Conservation (phyloP, 1,140 invertebrate genomes). For the Leucophenga varia region DNA sequence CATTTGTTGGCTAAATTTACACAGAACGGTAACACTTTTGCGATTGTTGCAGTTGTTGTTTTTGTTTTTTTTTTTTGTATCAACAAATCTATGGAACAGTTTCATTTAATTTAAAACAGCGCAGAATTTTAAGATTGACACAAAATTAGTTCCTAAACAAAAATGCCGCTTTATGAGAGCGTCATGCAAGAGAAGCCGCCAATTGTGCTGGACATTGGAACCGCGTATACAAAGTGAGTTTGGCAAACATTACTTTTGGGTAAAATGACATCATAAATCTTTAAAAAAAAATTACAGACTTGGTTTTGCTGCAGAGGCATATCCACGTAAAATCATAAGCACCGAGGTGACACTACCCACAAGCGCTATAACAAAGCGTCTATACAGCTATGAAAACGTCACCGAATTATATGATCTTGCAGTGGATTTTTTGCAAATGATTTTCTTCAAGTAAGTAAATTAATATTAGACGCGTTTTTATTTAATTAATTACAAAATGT, state of each 20-base stretch:
- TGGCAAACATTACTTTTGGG: background rate
- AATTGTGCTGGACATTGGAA: slow-evolving; percentile 88
- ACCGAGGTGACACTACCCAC: slow-evolving; percentile 72
- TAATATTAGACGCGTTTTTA: background rate
- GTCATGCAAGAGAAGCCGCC: slow-evolving; percentile 83
- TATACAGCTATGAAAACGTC: slow-evolving; percentile 72
- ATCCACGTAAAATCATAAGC: slow-evolving; percentile 83
- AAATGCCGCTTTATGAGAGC: slow-evolving; percentile 74
- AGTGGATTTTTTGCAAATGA: slow-evolving; percentile 82
- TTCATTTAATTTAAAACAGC: no score
- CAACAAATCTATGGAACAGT: no score
- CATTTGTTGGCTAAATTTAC: no score
- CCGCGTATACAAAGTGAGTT: slow-evolving; percentile 90
- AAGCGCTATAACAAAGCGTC: slow-evolving; percentile 63
- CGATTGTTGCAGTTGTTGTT: no score
- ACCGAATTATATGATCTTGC: slow-evolving; percentile 82
- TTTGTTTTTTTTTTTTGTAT: no score
- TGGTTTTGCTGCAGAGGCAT: slow-evolving; percentile 86
- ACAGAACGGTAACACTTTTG: no score
- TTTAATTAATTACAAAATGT: background rate
- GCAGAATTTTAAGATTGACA: no score
- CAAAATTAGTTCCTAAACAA: no score
- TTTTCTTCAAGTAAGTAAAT: slow-evolving; percentile 82
- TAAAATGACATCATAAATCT: slow-evolving; percentile 31
- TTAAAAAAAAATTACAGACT: slow-evolving; percentile 63